Percentiles rank a stretch among this genome's conserved stretches.
Conservation (phyloP, 2,797 vertebrate genomes). For the Lepilemur ruficaudatus region DNA sequence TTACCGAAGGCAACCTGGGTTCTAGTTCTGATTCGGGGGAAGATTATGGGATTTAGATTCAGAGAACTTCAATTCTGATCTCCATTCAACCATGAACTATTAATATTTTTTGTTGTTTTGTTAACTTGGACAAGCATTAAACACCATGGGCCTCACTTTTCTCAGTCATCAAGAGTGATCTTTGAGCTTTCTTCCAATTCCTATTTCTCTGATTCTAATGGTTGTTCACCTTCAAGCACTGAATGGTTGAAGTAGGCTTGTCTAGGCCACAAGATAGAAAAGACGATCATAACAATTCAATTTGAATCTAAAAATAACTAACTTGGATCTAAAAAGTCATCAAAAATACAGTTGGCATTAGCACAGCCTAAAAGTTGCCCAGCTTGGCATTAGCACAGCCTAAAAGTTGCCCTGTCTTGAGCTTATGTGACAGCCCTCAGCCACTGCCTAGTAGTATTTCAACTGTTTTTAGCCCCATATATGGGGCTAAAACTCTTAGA, state of each 20-base stretch:
- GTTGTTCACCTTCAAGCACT: background rate
- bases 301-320: background rate
- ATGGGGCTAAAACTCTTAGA: background rate
- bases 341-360: background rate
- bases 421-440: background rate
- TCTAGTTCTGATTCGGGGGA: background rate
- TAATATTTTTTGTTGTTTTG: background rate
- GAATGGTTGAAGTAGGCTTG: background rate
- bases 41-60: background rate
- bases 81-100: background rate
- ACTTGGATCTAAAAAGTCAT: background rate
- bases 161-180: background rate
- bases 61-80: constrained; percentile 9
- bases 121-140: background rate
- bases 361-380: background rate
- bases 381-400: background rate
- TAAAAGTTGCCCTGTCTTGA: too few species aligned
- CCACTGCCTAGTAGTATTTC: background rate
- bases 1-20: background rate
- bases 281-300: background rate
- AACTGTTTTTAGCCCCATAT: background rate
- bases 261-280: background rate
- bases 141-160: background rate
- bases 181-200: background rate
- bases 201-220: background rate